Evolutionary conservation across 2,888 invertebrate species (phyloP), one percentile per base, ranked within the genome.

Genomic region (Sinelater perroti): DNA sequence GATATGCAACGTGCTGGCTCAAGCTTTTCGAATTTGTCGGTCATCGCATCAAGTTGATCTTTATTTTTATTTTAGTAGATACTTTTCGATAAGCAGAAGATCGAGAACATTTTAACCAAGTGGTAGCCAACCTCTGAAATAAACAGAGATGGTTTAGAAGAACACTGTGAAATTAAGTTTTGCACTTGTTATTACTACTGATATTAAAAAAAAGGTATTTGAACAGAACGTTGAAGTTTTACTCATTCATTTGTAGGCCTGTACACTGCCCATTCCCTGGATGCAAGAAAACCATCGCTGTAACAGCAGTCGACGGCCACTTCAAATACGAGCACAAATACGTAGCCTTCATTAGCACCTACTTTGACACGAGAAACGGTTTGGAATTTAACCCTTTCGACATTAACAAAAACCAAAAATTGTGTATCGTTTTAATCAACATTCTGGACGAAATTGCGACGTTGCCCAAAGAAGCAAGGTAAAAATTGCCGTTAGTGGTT

Each of bases 291-390:
- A 82, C 80, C 52, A 79, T 85, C 3, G 82, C 84, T 0, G 76
- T 81, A 36, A 80, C 81, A 20, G 80, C 83, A 1, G 69, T 84
- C 2, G 76, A 80, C 10, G 76, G 79, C 35, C 85, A 85, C 69
- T 85, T 84, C 60, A 74, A 80, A 54, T 83, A 83, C 65, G 85
- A 85, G 65, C 85, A 85, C 60, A 73, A 72, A 49, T 69, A 71
- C 55, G 69, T 76, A 2, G 70, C 73, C 1, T 65, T 68, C 16
- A 65, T 74, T n/a, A 55, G 66, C 3, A 72, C 73, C 1, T 58
- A 68, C 38, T 64, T 72, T 40, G 73, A 74, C 53, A 66, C 70
- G 8, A 65, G 74, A 61, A 74, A 72, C 55, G 69, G 72, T 1
- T 57, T 75, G 35, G 70, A 72, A 59, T 72, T 77, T 61, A 64